Evolutionary conservation across 2,797 vertebrate species (phyloP), one percentile per base, ranked within the genome.

Genomic region (Sebastes jordani): DNA sequence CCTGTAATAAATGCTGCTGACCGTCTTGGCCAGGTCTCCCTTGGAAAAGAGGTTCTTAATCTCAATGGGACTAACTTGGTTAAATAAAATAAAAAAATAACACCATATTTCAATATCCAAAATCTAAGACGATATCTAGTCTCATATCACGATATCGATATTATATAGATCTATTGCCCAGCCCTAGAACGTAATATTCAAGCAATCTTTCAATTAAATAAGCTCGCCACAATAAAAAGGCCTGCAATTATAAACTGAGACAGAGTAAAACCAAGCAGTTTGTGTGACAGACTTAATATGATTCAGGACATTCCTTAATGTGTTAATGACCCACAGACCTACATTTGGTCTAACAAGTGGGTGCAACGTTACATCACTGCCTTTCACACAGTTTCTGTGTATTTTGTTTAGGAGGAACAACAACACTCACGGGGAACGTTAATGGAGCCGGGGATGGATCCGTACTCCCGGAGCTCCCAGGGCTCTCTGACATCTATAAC

Each of bases 401-500:
- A 27, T 18, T 56, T n/a, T 5, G 25, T 58, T 59, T 7, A 55
- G 7, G 13, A 4, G 25, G 13, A 30, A 13, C n/a, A 22, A 10
- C 80, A 93, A 10, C 80, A 93, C 95, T 97, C 93, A 99, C 98
- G 0, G 14, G 98, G 98, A 22, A 99, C 96, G 76, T 97, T 98
- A 52, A 98, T 23, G 1, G 98, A 95, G 1, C 95, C 96, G 0
- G 97, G 97, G 83, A 99, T 98, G 86, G 90, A 92, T 59, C 98
- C 98, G 67, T 94, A 94, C 68, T 96, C 96, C 23, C 95, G 80
- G 65, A 98, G 92, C 93, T 99, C 98, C 97, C 96, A 98, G 20
- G 95, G 95, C 78, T 99, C 97, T 80, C 97, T 95, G 65, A 99
- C 98, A 68, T 99, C 98, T 79, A 99, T 96, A 52, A 97, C 91